Evolutionary conservation across 92 coral and sea anemone genomes (phyloP).

Genomic region (Porites lobata): DNA sequence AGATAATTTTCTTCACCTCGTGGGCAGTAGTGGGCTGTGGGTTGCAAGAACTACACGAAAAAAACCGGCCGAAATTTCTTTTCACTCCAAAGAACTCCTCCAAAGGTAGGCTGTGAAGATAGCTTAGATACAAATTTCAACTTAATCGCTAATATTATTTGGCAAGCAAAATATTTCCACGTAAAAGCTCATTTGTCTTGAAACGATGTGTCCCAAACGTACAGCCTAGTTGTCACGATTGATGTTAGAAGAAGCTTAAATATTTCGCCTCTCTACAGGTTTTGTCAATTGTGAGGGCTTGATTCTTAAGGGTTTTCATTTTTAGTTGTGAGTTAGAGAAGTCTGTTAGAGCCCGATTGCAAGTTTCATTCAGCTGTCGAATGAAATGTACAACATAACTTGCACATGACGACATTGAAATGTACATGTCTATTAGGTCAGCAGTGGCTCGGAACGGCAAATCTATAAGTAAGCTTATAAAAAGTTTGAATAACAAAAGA

Average conservation of each 20-base stretch:
- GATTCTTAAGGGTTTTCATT: background rate
- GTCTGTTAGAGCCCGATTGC: background rate
- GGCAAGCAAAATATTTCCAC: background rate
- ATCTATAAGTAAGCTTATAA: background rate
- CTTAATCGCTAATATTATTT: background rate
- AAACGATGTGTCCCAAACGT: background rate
- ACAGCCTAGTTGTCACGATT: no score
- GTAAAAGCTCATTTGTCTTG: background rate
- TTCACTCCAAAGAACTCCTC: background rate
- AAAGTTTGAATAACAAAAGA: background rate
- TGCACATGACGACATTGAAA: background rate
- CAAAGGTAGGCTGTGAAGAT: conserved; percentile 40
- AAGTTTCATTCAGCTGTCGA: background rate
- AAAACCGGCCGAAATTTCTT: conserved; percentile 23
- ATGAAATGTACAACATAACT: background rate
- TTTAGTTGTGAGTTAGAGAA: background rate
- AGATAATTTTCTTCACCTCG: conserved; percentile 94
- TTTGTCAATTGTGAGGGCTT: background rate
- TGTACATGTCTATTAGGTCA: background rate
- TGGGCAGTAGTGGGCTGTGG: conserved; percentile 73
- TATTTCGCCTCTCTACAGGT: background rate
- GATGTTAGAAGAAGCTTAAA: background rate
- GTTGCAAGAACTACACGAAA: background rate
- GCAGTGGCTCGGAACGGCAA: background rate
- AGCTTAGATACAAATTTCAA: background rate